Evolutionary conservation across 2,888 invertebrate genomes (phyloP).

Genomic region (Caenorhabditis auriculariae): DNA sequence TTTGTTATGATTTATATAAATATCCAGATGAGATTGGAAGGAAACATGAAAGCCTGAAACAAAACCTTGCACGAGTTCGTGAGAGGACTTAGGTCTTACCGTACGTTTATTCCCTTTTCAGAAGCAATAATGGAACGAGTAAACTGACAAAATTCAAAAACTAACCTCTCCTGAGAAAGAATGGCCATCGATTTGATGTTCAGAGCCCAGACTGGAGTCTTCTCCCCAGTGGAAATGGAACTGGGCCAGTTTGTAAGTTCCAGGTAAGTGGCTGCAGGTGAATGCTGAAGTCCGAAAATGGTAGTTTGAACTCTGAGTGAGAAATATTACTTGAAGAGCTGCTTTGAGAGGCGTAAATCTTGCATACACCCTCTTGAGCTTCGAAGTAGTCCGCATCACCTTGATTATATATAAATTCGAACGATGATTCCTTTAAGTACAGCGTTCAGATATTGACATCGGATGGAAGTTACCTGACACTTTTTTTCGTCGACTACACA

Average conservation of each 20-base stretch:
- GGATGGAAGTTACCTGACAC: background rate
- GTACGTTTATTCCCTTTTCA: too few species aligned
- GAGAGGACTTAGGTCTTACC: too few species aligned
- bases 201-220: slow-evolving; percentile 41
- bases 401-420: background rate
- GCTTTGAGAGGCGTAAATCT: too few species aligned
- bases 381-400: background rate
- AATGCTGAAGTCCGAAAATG: slow-evolving; percentile 8
- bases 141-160: background rate
- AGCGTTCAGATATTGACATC: too few species aligned
- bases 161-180: slow-evolving; percentile 35
- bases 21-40: too few species aligned
- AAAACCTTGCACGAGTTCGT: too few species aligned
- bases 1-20: too few species aligned
- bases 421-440: background rate
- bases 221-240: slow-evolving; percentile 55
- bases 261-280: slow-evolving; percentile 13
- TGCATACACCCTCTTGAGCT: background rate
- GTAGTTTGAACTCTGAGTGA: background rate
- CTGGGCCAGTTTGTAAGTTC: slow-evolving; percentile 39
- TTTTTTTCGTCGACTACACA: background rate
- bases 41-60: too few species aligned
- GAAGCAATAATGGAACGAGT: too few species aligned
- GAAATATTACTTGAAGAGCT: too few species aligned
- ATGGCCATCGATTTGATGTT: slow-evolving; percentile 47